These are phyloP conservation scores for Ardeotis arabs DNA, from an alignment of 2,113 vertebrate species.

Conservation along the genomic window DNA sequence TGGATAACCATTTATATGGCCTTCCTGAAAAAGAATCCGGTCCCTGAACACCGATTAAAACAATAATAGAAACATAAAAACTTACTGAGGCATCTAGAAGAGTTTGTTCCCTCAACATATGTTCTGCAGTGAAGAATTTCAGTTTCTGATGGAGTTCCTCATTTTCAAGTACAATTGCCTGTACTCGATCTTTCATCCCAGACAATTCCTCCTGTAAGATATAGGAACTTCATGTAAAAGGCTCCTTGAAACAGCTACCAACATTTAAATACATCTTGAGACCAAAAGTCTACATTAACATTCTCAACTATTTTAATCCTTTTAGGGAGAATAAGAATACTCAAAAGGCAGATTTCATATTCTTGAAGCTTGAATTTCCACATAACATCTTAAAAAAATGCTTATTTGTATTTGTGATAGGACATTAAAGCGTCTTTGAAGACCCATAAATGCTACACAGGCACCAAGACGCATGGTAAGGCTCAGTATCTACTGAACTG, in stretches of 20 bases:
- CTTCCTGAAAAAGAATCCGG: not conserved
- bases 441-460: not conserved
- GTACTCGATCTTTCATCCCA: constrained; percentile 82
- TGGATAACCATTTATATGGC: not conserved
- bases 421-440: not conserved
- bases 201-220: constrained; percentile 86
- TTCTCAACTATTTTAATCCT: not conserved
- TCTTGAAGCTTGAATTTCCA: not conserved
- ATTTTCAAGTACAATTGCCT: constrained; percentile 87
- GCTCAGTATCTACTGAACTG: not conserved
- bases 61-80: not conserved
- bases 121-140: constrained; percentile 76
- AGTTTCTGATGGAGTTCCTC: constrained; percentile 83
- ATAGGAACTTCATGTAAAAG: constrained; percentile 8
- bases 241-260: not conserved
- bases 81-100: constrained; percentile 76
- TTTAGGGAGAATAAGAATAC: not conserved
- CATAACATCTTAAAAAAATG: not conserved
- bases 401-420: not conserved
- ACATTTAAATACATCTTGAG: not conserved
- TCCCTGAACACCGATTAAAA: not conserved
- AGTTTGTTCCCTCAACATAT: constrained; percentile 78
- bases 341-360: not conserved
- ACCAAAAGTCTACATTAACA: not conserved
- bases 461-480: not conserved